Evolutionary conservation across 1,140 invertebrate genomes (phyloP), one percentile per base, ranked within the genome.

Genomic region (Drosophila elegans): DNA sequence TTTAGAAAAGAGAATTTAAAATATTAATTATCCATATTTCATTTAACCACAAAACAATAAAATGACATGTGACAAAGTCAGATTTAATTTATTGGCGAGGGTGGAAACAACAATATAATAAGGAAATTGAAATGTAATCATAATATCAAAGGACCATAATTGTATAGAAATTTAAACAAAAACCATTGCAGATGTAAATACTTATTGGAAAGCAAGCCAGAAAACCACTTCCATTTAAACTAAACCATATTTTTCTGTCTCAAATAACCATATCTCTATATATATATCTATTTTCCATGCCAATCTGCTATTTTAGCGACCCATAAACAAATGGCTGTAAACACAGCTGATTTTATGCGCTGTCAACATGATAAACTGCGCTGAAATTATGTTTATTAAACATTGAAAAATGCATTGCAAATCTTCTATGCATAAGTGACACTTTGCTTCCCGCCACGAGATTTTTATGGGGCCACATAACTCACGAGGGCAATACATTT

Each of bases 361-460:
- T 16, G 63, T 76, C 61, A 53, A 46, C 42, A 53, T 45, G 62
- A 76, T 76, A 76, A 76, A 76, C 41, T 41, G 62, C 54, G 11
- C 21, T 59, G 46, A 76, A 67, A 75, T 56, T 76, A 78, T 51
- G 77, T 62, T 79, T 79, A 79, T 79, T 79, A 73, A 68, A 68
- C 53, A 54, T 60, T 80, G 48, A 63, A 45, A 57, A 72, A 71
- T 72, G 68, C 49, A 75, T 74, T n/a, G 71, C 56, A 74, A 68
- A 80, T 80, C 55, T 71, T 72, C 51, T 59, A 77, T 55, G 52
- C 57, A 71, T 62, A 76, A 53, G 68, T 71, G 68, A 71, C 66
- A 71, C 51, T 71, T 66, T 56, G 3, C 45, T 46, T 13, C 12
- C 12, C 49, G 4, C 41, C 25, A 1, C 9, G 21, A 3, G 29